These are phyloP conservation scores for Danio choprae DNA, from an alignment of 2,797 vertebrate genomes.

Conservation along the genomic window DNA sequence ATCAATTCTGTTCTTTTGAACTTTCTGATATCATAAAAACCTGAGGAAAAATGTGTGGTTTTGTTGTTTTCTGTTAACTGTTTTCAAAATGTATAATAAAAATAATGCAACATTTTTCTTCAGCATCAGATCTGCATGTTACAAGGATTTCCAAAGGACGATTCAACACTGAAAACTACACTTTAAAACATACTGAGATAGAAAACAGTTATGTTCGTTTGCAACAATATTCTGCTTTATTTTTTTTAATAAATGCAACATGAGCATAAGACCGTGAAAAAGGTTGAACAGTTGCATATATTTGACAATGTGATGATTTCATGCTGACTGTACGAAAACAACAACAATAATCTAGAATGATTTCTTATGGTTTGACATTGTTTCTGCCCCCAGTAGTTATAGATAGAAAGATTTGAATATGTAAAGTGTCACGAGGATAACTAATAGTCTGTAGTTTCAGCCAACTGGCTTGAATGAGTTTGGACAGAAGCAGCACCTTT, in stretches of 20 bases:
- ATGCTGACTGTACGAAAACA: background rate
- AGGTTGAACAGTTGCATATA: background rate
- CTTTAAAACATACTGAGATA: background rate
- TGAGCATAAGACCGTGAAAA: no score
- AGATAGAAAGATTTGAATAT: slow-evolving; percentile 20
- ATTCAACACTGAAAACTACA: background rate
- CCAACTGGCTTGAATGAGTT: slow-evolving; percentile 22
- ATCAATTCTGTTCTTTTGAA: no score
- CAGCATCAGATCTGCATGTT: background rate
- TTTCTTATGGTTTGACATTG: background rate
- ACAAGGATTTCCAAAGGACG: background rate
- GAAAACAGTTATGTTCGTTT: background rate
- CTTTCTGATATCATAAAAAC: background rate
- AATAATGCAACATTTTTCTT: background rate
- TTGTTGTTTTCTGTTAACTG: no score
- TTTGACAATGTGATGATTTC: background rate
- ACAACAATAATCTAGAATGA: background rate
- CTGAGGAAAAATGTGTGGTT: background rate
- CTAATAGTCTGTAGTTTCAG: slow-evolving; percentile 1
- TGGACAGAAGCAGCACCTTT: slow-evolving; percentile 24
- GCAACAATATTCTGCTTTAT: no score
- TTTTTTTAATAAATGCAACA: no score
- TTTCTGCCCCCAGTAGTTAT: background rate
- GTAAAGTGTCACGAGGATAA: slow-evolving; percentile 8
- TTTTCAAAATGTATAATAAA: background rate